A percentile compares a stretch with the other conserved stretches of the same genome.
Evolutionary conservation across 2,888 invertebrate species (phyloP).

Genomic region (Dicranocentrus wangi): DNA sequence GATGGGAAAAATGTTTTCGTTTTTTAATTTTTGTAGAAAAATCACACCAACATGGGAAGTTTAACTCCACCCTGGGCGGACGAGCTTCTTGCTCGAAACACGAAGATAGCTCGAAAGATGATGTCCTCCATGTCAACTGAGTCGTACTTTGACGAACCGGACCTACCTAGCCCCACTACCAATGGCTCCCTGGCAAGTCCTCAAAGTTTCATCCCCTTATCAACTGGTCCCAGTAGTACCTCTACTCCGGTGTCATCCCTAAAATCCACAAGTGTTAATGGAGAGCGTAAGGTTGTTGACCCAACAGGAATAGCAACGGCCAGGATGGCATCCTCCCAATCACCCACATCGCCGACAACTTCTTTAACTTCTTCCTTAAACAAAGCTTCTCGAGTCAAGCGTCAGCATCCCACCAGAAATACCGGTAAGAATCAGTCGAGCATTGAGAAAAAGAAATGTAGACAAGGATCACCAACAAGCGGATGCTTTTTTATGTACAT

Average conservation of each 20-base stretch:
- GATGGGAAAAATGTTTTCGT: slow-evolving; percentile 4
- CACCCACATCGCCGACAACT: slow-evolving; percentile 32
- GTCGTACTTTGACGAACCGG: slow-evolving; percentile 51
- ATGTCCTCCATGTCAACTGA: slow-evolving; percentile 54
- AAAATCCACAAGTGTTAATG: background rate
- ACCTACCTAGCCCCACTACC: background rate
- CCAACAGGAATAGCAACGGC: slow-evolving; percentile 56
- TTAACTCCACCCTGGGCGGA: slow-evolving; percentile 70
- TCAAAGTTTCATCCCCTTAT: background rate
- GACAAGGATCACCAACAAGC: slow-evolving; percentile 15
- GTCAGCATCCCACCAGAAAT: slow-evolving; percentile 45
- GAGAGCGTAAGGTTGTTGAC: slow-evolving; percentile 70
- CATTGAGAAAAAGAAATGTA: slow-evolving; percentile 1
- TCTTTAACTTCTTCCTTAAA: slow-evolving; percentile 19
- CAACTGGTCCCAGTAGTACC: background rate
- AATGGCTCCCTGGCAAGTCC: slow-evolving; percentile 19
- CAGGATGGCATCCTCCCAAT: slow-evolving; percentile 54
- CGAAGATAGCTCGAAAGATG: slow-evolving; percentile 71
- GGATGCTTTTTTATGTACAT: slow-evolving; percentile 4
- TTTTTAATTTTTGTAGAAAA: background rate
- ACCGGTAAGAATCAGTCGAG: slow-evolving; percentile 59
- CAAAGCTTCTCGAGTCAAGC: slow-evolving; percentile 20
- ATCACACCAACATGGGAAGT: slow-evolving; percentile 33
- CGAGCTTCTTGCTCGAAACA: slow-evolving; percentile 70
- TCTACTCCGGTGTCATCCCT: slow-evolving; percentile 5